Evolutionary conservation across 2,888 invertebrate species (phyloP).

Genomic region (Coremacera marginata): DNA sequence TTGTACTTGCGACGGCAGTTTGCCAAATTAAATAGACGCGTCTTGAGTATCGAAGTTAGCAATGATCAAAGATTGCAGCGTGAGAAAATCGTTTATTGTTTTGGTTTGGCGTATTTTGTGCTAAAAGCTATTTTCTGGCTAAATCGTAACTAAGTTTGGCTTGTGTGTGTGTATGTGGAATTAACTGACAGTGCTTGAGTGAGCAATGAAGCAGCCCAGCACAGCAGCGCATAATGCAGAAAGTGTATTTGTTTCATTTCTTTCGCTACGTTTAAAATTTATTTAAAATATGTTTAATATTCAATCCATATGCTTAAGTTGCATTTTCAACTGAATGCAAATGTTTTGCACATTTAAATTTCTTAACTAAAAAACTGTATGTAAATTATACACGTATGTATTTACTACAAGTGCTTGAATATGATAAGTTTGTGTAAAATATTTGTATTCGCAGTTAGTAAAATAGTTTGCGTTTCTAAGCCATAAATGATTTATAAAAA

Average conservation of each 20-base stretch:
- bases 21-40: constrained; percentile 87
- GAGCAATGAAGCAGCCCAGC: not conserved
- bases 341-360: not conserved
- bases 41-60: constrained; percentile 89
- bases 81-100: constrained; percentile 86
- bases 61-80: constrained; percentile 86
- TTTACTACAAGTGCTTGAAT: not conserved
- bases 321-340: not conserved
- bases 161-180: not conserved
- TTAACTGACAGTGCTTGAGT: not conserved
- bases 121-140: constrained; percentile 89
- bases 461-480: not conserved
- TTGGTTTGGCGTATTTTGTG: constrained; percentile 87
- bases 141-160: constrained; percentile 71
- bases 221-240: constrained; percentile 15
- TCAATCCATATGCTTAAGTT: not conserved
- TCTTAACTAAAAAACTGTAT: not conserved
- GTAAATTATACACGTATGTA: not conserved
- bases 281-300: not conserved
- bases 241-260: constrained; percentile 36
- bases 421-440: constrained; percentile 10
- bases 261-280: constrained; percentile 13
- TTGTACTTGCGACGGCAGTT: constrained; percentile 87
- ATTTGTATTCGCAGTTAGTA: not conserved
- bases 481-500: not conserved